phyloP scores from a whole-genome alignment of 2,797 vertebrate genomes.

The Chelmon rostratus region DNA sequence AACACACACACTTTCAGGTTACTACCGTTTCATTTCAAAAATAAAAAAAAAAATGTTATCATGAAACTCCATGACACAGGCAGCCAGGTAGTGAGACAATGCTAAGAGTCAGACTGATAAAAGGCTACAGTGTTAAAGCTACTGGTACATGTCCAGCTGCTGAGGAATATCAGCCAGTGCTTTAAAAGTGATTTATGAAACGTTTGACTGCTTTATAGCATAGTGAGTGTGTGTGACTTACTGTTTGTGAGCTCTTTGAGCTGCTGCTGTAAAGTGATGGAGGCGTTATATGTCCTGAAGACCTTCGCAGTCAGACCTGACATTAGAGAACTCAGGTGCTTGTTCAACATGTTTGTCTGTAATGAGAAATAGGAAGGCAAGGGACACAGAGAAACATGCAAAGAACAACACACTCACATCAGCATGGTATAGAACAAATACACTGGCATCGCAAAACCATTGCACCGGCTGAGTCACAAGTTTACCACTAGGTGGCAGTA shows the following conservation, averaged over 20 bases:
- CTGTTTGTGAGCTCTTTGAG: constrained; percentile 84
- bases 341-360: constrained; percentile 82
- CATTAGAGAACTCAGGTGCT: constrained; percentile 85
- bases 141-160: neutral
- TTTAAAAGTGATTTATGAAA: constrained; percentile 14
- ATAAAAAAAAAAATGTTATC: constrained; percentile 51
- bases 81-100: constrained; percentile 18
- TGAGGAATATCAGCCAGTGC: neutral
- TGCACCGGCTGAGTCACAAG: rapidly evolving
- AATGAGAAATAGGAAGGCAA: constrained; percentile 21
- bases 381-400: neutral
- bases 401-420: neutral
- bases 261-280: constrained; percentile 86
- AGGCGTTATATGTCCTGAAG: constrained; percentile 88
- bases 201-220: constrained; percentile 5
- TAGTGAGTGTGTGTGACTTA: constrained; percentile 59
- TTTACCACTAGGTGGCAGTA: constrained; percentile 77
- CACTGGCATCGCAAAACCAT: neutral
- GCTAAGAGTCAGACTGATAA: constrained; percentile 16
- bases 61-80: constrained; percentile 17
- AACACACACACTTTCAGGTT: constrained; percentile 10
- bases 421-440: neutral
- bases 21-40: constrained; percentile 37
- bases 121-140: constrained; percentile 5
- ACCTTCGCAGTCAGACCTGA: constrained; percentile 87